phyloP scores from a whole-genome alignment of 2,888 invertebrate species.

The Clostera curtula region DNA sequence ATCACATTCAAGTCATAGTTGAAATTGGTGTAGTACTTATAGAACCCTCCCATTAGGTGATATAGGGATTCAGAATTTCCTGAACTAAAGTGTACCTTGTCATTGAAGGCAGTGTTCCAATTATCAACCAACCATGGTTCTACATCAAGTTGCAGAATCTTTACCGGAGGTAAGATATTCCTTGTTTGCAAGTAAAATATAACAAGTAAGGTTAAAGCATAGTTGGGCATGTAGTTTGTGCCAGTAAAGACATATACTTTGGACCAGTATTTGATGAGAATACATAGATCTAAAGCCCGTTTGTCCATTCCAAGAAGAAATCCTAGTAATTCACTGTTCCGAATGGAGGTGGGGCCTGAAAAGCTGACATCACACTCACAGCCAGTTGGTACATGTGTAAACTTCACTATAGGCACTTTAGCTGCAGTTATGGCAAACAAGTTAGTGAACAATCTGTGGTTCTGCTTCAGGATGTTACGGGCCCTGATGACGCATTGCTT shows the following conservation, averaged over 20 bases:
- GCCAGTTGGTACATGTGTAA: slow-evolving; percentile 74
- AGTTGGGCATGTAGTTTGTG: slow-evolving; percentile 77
- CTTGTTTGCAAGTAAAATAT: slow-evolving; percentile 82
- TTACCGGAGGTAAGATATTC: slow-evolving; percentile 72
- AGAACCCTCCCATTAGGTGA: slow-evolving; percentile 77
- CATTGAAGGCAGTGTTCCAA: slow-evolving; percentile 77
- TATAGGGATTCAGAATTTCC: slow-evolving; percentile 42
- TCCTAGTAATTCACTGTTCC: slow-evolving; percentile 79
- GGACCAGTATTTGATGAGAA: slow-evolving; percentile 85
- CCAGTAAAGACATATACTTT: slow-evolving; percentile 76
- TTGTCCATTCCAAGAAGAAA: slow-evolving; percentile 72
- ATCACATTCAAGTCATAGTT: slow-evolving; percentile 72
- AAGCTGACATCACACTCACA: slow-evolving; percentile 83
- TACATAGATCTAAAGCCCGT: slow-evolving; percentile 72
- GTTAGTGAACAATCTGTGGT: slow-evolving; percentile 53
- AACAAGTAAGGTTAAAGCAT: slow-evolving; percentile 78
- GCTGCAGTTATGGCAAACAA: slow-evolving; percentile 78
- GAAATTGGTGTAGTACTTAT: slow-evolving; percentile 75
- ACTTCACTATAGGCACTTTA: slow-evolving; percentile 85
- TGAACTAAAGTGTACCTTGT: slow-evolving; percentile 18
- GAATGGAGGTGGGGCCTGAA: slow-evolving; percentile 78
- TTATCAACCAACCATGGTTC: slow-evolving; percentile 44
- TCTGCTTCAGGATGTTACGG: slow-evolving; percentile 43
- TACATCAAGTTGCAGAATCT: slow-evolving; percentile 47
- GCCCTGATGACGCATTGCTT: slow-evolving; percentile 29